These are phyloP conservation scores for Drepana falcataria DNA, from an alignment of 2,888 invertebrate species.

Conservation along the genomic window DNA sequence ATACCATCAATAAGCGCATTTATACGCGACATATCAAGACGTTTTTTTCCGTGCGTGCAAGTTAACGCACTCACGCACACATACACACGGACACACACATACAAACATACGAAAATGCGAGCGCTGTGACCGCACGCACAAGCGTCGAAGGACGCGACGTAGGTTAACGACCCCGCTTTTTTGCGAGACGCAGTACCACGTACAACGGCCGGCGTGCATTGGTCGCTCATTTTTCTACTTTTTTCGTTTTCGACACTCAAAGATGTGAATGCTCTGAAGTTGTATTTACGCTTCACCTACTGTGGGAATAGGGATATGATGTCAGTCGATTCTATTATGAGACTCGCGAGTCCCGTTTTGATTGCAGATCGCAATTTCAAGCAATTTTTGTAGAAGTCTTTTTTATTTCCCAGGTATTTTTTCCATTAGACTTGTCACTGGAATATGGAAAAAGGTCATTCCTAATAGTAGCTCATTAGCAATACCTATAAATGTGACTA, in stretches of 20 bases:
- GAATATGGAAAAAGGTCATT: not conserved
- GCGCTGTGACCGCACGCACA: constrained; percentile 39
- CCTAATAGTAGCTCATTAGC: not conserved
- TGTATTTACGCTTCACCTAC: constrained; percentile 19
- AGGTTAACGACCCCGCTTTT: constrained; percentile 71
- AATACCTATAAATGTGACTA: not conserved
- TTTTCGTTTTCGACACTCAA: constrained; percentile 43
- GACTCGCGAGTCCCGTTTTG: not conserved
- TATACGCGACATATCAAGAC: constrained; percentile 13
- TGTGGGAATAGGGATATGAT: constrained; percentile 65
- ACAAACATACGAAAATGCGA: constrained; percentile 7
- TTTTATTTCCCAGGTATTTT: constrained; percentile 11
- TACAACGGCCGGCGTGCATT: constrained; percentile 64
- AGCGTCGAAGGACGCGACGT: constrained; percentile 71
- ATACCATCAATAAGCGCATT: constrained; percentile 1
- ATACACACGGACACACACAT: constrained; percentile 42
- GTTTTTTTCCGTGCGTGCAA: constrained; percentile 44
- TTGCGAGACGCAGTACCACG: constrained; percentile 66
- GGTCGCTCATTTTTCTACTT: constrained; percentile 44
- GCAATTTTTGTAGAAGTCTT: not conserved
- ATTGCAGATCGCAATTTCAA: not conserved
- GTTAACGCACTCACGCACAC: constrained; percentile 61
- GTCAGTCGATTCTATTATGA: constrained; percentile 42
- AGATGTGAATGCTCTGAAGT: constrained; percentile 25
- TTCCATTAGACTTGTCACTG: too few relatives aligned